Percentiles rank a stretch among this genome's conserved stretches.
Evolutionary conservation across 1,140 invertebrate species (phyloP).

Genomic region (Trigoniulus corallinus): DNA sequence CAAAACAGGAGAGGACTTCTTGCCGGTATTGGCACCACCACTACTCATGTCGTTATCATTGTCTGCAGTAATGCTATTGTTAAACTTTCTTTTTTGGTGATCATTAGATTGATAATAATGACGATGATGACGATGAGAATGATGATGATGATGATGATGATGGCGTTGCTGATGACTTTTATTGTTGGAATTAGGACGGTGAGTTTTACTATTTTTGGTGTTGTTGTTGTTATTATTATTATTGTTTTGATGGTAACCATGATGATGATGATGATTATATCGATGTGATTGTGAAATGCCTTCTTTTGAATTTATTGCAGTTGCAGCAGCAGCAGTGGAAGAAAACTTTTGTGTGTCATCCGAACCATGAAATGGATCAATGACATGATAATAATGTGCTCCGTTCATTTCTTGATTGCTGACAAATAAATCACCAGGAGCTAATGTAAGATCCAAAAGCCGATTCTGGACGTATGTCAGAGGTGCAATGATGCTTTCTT

Average conservation of each 20-base stretch:
- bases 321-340: no score
- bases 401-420: not conserved
- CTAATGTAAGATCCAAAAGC: not conserved
- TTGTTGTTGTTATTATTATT: no score
- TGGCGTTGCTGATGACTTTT: not conserved
- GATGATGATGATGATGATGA: not conserved
- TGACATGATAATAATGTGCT: not conserved
- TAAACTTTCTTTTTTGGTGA: not conserved
- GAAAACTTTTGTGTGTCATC: no score
- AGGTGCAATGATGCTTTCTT: not conserved
- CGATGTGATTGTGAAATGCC: no score
- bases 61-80: not conserved
- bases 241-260: no score
- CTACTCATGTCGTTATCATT: not conserved
- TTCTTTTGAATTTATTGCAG: no score
- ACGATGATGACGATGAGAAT: not conserved
- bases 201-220: no score
- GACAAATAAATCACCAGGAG: not conserved
- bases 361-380: no score
- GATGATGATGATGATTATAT: no score
- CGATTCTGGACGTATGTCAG: not conserved
- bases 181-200: not conserved
- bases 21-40: not conserved
- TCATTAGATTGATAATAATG: not conserved
- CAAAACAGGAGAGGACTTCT: not conserved